Evolutionary conservation across 2,888 invertebrate genomes (phyloP).

Genomic region (Brenthis daphne): DNA sequence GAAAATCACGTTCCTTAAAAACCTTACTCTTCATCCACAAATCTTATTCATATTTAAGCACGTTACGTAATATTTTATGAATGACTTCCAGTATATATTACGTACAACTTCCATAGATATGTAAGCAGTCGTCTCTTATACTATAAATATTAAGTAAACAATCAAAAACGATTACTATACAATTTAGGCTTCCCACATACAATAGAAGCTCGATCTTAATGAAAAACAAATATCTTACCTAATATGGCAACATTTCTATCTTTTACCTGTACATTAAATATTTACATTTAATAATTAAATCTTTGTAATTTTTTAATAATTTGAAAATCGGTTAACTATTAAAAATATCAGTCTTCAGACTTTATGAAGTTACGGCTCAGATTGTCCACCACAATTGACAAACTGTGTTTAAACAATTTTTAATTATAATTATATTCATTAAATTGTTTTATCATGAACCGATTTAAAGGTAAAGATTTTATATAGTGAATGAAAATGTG

Average conservation of each 20-base stretch:
- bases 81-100: background rate
- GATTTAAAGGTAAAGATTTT: background rate
- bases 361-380: constrained; percentile 34
- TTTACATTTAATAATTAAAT: constrained; percentile 21
- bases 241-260: constrained; percentile 43
- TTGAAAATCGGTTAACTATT: constrained; percentile 19
- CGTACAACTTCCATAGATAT: background rate
- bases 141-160: constrained; percentile 8
- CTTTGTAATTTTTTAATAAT: constrained; percentile 8
- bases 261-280: constrained; percentile 23
- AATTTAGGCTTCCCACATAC: constrained; percentile 21
- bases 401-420: constrained; percentile 11
- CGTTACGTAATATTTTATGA: no score
- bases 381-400: constrained; percentile 33
- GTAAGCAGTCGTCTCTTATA: constrained; percentile 1
- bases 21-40: no score
- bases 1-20: no score
- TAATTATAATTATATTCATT: background rate
- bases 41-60: no score
- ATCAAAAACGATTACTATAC: constrained; percentile 10
- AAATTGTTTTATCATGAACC: background rate
- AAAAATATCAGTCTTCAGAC: constrained; percentile 40
- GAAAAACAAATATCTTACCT: constrained; percentile 35
- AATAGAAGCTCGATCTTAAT: constrained; percentile 28
- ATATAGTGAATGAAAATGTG: background rate